Percentiles rank a stretch among this genome's conserved stretches.
phyloP scores from a whole-genome alignment of 2,113 vertebrate genomes.

The Crotalus helleri region DNA sequence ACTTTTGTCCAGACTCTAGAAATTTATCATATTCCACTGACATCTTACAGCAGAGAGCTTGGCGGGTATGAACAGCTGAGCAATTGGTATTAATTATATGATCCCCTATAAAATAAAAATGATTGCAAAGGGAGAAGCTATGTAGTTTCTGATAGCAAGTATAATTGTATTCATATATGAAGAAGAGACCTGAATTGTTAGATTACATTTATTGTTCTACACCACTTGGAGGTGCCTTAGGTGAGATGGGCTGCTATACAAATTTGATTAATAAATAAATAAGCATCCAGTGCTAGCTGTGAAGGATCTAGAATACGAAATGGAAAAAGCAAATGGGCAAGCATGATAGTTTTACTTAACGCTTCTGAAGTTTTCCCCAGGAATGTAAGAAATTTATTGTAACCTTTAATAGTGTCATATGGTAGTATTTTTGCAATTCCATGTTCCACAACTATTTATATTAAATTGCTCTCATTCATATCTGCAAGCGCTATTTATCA shows the following conservation, averaged over 20 bases:
- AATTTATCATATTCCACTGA: constrained; percentile 98
- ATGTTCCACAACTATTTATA: background rate
- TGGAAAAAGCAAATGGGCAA: background rate
- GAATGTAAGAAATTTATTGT: background rate
- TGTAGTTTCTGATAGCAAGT: background rate
- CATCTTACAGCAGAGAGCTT: constrained; percentile 99
- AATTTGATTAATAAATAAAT: background rate
- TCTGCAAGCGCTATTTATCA: background rate
- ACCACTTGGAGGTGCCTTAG: background rate
- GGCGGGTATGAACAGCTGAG: constrained; percentile 88
- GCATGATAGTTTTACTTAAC: background rate
- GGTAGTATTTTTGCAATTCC: background rate
- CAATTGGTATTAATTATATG: constrained; percentile 97
- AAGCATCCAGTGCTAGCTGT: background rate
- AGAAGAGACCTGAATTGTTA: background rate
- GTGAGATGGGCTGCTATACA: background rate
- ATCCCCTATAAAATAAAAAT: constrained; percentile 67
- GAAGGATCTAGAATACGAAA: background rate
- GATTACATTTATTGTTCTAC: background rate
- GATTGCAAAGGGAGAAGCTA: constrained; percentile 11
- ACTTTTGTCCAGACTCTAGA: constrained; percentile 94
- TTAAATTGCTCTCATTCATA: background rate
- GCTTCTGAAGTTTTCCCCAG: background rate
- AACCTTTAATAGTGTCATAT: background rate
- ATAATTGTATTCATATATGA: background rate